Evolutionary conservation across 2,888 invertebrate genomes (phyloP).

Genomic region (Aradus depressus): DNA sequence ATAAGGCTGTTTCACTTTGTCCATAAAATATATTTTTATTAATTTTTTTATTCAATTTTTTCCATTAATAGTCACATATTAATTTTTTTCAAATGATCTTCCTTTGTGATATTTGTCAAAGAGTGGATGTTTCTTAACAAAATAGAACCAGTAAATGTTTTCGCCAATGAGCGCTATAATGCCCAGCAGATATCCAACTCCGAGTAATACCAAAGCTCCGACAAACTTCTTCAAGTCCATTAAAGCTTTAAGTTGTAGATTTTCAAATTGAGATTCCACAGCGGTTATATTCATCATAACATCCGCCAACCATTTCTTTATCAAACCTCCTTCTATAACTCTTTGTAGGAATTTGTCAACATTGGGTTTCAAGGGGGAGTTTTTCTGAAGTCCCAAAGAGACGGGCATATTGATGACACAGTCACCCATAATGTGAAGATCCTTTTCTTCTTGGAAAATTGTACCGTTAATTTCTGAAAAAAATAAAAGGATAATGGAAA

Average conservation of each 20-base stretch:
- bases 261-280: conserved; percentile 35
- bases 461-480: neutral
- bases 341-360: conserved; percentile 40
- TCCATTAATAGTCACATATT: too few relatives aligned
- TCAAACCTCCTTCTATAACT: conserved; percentile 62
- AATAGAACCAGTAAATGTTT: conserved; percentile 52
- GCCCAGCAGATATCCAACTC: conserved; percentile 54
- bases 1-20: too few relatives aligned
- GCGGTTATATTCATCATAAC: conserved; percentile 45
- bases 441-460: conserved; percentile 29
- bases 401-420: conserved; percentile 72
- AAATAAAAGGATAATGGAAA: too few relatives aligned
- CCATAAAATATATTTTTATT: too few relatives aligned
- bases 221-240: conserved; percentile 68
- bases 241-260: conserved; percentile 55
- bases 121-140: conserved; percentile 53
- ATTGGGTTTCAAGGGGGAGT: conserved; percentile 37
- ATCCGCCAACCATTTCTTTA: conserved; percentile 68
- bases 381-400: conserved; percentile 68
- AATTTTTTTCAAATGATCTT: neutral
- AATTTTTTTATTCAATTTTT: too few relatives aligned
- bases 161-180: conserved; percentile 48
- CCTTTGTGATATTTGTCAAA: conserved; percentile 51
- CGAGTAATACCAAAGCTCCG: conserved; percentile 62
- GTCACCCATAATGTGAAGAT: conserved; percentile 69